Evolutionary conservation across 2,797 vertebrate genomes (phyloP), one percentile per base, ranked within the genome.

Genomic region (Sebastes hopkinsi): DNA sequence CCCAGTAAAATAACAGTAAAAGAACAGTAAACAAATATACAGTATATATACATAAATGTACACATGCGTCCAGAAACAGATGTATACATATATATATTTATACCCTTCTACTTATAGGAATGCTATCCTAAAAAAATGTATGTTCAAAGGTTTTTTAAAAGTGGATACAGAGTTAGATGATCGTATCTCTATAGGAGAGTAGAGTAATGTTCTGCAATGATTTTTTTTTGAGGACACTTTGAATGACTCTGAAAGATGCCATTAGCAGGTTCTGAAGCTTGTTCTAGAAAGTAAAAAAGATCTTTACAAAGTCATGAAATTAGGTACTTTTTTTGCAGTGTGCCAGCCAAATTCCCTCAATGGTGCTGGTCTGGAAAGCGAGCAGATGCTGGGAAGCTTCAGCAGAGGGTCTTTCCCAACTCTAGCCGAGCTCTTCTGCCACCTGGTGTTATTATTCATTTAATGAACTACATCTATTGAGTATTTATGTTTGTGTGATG

Each of bases 291-390:
- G n/a, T 54, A 5, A 54, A 42, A 8, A 8, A 2, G 1, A 7
- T 22, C 1, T 55, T 14, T 4, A 16, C n/a, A 11, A 0, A 20
- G 2, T 13, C 8, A 32, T 25, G 0, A 62, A 22, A 20, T 16
- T 0, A 5, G 60, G n/a, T 23, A 2, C 3, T 72, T 72, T 77
- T 86, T 82, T 89, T 88, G 42, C 83, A 89, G 87, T 38, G 71
- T 30, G 2, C 29, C 6, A 58, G 4, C 14, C 71, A 55, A 75
- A 79, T 74, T 82, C 77, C 20, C 0, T 86, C 79, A 82, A 81
- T 86, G 88, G 69, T 54, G 54, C 74, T 78, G 10, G 42, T n/a
- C 3, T 11, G 20, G 32, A 60, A 50, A 65, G 55, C 36, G 29
- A 27, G 36, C 73, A 68, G 20, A 65, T 52, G 58, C n/a, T 3